Percentiles rank a stretch among this genome's conserved stretches.
These are phyloP conservation scores for Drosophila percnosoma DNA, from an alignment of 2,888 invertebrate species.

Conservation along the genomic window DNA sequence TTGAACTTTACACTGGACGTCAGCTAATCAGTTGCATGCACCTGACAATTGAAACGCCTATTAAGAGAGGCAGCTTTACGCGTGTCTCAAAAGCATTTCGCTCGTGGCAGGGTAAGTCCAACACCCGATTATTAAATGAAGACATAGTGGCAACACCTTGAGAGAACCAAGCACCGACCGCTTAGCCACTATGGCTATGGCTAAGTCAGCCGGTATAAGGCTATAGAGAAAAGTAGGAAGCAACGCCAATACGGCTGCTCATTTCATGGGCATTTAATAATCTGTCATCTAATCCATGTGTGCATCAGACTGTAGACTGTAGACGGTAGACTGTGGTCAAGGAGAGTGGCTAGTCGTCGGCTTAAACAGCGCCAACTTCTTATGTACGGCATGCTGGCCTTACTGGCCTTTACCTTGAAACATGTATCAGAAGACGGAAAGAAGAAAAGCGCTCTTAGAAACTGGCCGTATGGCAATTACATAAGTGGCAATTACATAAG, in stretches of 20 bases:
- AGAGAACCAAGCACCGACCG: not conserved
- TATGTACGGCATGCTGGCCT: constrained; percentile 21
- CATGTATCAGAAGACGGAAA: constrained; percentile 17
- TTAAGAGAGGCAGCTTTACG: constrained; percentile 63
- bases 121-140: constrained; percentile 74
- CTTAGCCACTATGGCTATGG: not conserved
- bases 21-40: constrained; percentile 70
- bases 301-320: constrained; percentile 58
- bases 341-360: constrained; percentile 35
- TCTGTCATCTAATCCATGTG: constrained; percentile 77
- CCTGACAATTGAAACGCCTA: constrained; percentile 71
- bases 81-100: constrained; percentile 43
- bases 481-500: constrained; percentile 62
- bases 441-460: not conserved
- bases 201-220: constrained; percentile 30
- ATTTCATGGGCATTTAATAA: constrained; percentile 80
- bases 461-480: constrained; percentile 35
- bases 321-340: constrained; percentile 40
- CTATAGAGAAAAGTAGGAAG: constrained; percentile 59
- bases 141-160: constrained; percentile 73
- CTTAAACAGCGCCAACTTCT: constrained; percentile 24
- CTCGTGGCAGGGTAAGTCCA: constrained; percentile 44
- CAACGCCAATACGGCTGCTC: constrained; percentile 56
- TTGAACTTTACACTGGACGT: constrained; percentile 44
- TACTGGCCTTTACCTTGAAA: constrained; percentile 38